Evolutionary conservation across 35 echinoderm and acorn worm genomes (phyloP).

Genomic region (Anneissia japonica): DNA sequence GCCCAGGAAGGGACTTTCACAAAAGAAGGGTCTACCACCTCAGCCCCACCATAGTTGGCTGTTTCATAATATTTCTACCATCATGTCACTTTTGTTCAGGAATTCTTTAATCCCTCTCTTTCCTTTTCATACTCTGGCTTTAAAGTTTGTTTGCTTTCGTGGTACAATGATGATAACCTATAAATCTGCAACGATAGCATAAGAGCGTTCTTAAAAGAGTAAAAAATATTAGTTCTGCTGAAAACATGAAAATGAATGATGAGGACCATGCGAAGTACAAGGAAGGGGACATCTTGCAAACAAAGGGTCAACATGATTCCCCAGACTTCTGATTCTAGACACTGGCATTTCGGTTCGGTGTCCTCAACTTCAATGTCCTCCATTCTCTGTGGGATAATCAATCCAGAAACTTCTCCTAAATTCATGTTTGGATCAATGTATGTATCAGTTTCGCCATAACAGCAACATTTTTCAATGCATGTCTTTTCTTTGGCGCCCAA

Average conservation of each 20-base stretch:
- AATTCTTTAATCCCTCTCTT: too few relatives aligned
- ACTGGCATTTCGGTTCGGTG: slow-evolving; percentile 54
- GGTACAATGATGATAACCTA: slow-evolving; percentile 54
- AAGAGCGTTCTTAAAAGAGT: slow-evolving; percentile 74
- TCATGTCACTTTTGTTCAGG: background rate
- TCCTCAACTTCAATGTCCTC: slow-evolving; percentile 66
- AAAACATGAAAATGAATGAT: slow-evolving; percentile 55
- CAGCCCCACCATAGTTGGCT: background rate
- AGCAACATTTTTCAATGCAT: background rate
- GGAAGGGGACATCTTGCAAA: slow-evolving; percentile 81
- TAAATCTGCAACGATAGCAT: slow-evolving; percentile 76
- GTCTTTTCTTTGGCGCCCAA: background rate
- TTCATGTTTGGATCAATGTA: background rate
- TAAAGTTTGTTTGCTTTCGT: slow-evolving; percentile 4
- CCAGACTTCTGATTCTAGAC: slow-evolving; percentile 83
- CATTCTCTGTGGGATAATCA: slow-evolving; percentile 22
- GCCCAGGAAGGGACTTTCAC: too few relatives aligned
- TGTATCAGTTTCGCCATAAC: background rate
- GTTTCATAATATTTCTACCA: background rate
- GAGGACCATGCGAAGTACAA: slow-evolving; percentile 67
- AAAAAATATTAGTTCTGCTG: slow-evolving; percentile 77
- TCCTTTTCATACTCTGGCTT: background rate
- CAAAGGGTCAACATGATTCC: slow-evolving; percentile 49
- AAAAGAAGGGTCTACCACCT: too few relatives aligned
- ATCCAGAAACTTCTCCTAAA: background rate